Evolutionary conservation across 2,113 vertebrate genomes (phyloP).

Genomic region (Dasyurus viverrinus): DNA sequence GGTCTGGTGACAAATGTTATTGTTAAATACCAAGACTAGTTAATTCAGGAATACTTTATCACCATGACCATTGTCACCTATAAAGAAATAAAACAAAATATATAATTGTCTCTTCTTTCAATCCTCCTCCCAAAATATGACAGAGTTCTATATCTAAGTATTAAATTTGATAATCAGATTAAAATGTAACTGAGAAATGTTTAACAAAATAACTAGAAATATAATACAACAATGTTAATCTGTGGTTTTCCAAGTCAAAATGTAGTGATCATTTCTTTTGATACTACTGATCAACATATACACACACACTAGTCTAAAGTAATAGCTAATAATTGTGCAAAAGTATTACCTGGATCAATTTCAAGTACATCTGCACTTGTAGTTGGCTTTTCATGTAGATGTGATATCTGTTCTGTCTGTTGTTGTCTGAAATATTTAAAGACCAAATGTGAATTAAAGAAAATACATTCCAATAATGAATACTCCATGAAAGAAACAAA

Average conservation of each 20-base stretch:
- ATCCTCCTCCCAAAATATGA: background rate
- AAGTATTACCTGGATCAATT: slow-evolving; percentile 76
- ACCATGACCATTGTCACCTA: background rate
- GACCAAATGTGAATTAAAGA: slow-evolving; percentile 33
- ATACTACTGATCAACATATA: background rate
- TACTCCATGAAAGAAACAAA: background rate
- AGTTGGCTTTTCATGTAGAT: slow-evolving; percentile 52
- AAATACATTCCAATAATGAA: slow-evolving; percentile 37
- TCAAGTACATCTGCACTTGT: slow-evolving; percentile 63
- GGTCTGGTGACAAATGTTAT: background rate
- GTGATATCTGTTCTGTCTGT: slow-evolving; percentile 66
- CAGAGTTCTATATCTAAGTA: background rate
- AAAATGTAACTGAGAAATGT: background rate
- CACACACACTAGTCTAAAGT: background rate
- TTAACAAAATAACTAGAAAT: background rate
- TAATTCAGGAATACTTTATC: background rate
- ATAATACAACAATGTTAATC: background rate
- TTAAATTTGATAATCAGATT: background rate
- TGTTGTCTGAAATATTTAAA: slow-evolving; percentile 81
- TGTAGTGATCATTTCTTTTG: background rate
- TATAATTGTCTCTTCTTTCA: background rate
- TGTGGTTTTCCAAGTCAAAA: background rate
- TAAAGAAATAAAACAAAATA: background rate
- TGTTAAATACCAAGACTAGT: background rate
- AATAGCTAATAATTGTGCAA: background rate